Evolutionary conservation across 2,888 invertebrate species (phyloP).

Genomic region (Chouioia cunea): DNA sequence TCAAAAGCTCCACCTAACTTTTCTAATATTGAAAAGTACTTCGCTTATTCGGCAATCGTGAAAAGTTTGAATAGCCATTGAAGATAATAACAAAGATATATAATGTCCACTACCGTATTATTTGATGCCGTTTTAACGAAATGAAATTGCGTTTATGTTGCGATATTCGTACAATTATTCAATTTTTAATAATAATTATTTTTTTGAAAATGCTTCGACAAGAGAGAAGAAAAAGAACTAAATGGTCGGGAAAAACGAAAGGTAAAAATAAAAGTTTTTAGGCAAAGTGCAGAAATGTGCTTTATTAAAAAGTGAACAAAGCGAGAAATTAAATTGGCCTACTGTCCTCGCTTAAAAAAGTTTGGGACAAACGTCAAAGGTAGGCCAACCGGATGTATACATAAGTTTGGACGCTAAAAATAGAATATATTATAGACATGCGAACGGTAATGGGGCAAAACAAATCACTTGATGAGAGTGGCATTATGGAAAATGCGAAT

Average conservation of each 20-base stretch:
- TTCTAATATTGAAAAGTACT: slow-evolving; percentile 49
- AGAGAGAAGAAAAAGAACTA: not conserved
- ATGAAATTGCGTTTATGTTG: not conserved
- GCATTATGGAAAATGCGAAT: slow-evolving; percentile 48
- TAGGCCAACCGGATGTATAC: slow-evolving; percentile 15
- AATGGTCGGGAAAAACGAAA: not conserved
- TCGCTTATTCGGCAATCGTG: slow-evolving; percentile 47
- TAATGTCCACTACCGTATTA: not conserved
- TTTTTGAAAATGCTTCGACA: not conserved
- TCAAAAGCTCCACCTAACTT: slow-evolving; percentile 45
- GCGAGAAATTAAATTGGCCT: not conserved
- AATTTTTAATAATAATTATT: not conserved
- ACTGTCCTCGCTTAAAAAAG: not conserved
- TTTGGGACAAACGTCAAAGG: slow-evolving; percentile 12
- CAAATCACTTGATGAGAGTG: slow-evolving; percentile 8
- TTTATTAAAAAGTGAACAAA: not conserved
- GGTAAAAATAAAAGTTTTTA: not conserved
- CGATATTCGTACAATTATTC: not conserved
- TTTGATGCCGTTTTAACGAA: not conserved
- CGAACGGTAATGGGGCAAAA: slow-evolving; percentile 8
- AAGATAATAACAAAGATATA: slow-evolving; percentile 32
- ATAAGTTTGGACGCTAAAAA: not conserved
- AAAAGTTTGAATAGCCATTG: slow-evolving; percentile 45
- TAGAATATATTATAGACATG: slow-evolving; percentile 26
- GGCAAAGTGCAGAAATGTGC: not conserved